Conservation (phyloP, 2,888 invertebrate species). For the Campaea margaritaria region DNA sequence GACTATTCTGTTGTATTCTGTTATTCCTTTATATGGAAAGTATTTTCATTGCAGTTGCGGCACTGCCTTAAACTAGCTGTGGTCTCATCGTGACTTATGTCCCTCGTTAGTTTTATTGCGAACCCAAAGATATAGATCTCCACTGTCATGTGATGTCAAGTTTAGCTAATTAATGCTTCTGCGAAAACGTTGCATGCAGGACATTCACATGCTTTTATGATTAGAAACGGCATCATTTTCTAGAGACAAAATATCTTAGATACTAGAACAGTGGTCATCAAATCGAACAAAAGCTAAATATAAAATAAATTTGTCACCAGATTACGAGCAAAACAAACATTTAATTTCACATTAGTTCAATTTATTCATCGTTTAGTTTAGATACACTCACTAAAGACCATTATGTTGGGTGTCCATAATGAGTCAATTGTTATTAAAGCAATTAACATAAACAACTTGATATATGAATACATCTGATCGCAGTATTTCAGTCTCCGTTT, state of each 20-base stretch:
- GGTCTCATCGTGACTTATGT: conserved; percentile 55
- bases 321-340: no score
- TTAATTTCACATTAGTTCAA: no score
- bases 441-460: conserved; percentile 37
- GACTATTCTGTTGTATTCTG: no score
- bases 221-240: conserved; percentile 17
- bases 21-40: no score
- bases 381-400: neutral
- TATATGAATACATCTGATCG: conserved; percentile 54
- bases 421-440: conserved; percentile 11
- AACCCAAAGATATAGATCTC: conserved; percentile 61
- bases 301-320: no score
- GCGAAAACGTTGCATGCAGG: conserved; percentile 38
- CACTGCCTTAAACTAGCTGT: conserved; percentile 47
- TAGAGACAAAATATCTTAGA: no score
- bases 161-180: conserved; percentile 62
- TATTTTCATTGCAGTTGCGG: conserved; percentile 31
- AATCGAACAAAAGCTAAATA: no score
- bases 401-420: conserved; percentile 2
- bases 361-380: conserved; percentile 1
- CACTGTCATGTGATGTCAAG: conserved; percentile 56
- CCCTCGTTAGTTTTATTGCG: conserved; percentile 60
- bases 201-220: conserved; percentile 33
- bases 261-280: no score
- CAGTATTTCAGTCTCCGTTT: conserved; percentile 59